Evolutionary conservation across 2,113 vertebrate species (phyloP).

Genomic region (Rutilus rutilus): DNA sequence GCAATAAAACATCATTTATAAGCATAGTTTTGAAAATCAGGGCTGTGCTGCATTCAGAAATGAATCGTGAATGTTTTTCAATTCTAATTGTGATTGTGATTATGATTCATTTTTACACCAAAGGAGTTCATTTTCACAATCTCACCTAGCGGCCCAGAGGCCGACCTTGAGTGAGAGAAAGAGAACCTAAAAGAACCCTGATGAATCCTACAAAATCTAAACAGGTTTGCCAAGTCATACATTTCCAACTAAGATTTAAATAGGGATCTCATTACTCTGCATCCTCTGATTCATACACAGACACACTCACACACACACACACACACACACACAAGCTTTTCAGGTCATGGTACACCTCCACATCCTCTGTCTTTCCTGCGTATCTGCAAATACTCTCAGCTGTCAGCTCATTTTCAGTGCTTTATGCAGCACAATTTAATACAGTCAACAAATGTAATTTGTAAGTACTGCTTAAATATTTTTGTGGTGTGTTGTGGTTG

Average conservation of each 20-base stretch:
- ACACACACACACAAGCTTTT: background rate
- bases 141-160: background rate
- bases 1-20: background rate
- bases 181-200: conserved; percentile 1
- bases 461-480: background rate
- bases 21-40: background rate
- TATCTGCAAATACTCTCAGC: conserved; percentile 7
- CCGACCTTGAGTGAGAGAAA: background rate
- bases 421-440: background rate
- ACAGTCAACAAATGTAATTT: background rate
- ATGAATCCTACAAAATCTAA: background rate
- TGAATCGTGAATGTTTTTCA: background rate
- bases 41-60: background rate
- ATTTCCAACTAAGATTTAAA: conserved; percentile 16
- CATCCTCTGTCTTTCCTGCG: background rate
- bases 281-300: conserved; percentile 8
- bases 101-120: background rate
- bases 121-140: background rate
- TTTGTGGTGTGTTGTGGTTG: background rate
- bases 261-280: conserved; percentile 5
- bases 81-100: background rate
- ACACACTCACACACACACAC: background rate
- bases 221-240: conserved; percentile 8
- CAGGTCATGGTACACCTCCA: conserved; percentile 10
- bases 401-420: conserved; percentile 7